A percentile compares a stretch with the other conserved stretches of the same genome.
phyloP scores from a whole-genome alignment of 2,797 vertebrate genomes.

The Typhlichthys eigenmanni region DNA sequence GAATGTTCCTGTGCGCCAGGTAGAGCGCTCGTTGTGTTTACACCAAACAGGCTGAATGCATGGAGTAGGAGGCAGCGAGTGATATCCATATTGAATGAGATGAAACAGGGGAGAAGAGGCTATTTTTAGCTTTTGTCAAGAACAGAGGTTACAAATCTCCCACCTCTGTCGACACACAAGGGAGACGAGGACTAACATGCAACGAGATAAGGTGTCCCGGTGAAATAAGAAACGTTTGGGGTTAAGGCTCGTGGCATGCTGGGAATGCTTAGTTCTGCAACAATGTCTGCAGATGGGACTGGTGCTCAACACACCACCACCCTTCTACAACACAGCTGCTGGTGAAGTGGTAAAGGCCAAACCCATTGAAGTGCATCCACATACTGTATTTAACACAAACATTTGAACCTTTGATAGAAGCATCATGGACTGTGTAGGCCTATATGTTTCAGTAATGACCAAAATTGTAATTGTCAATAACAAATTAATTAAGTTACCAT shows the following conservation, averaged over 20 bases:
- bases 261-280: constrained; percentile 26
- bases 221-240: constrained; percentile 30
- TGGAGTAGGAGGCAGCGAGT: constrained; percentile 36
- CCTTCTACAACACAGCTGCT: constrained; percentile 8
- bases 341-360: constrained; percentile 24
- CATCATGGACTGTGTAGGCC: too few relatives aligned
- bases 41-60: constrained; percentile 33
- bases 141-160: constrained; percentile 58
- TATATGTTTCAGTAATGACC: too few relatives aligned
- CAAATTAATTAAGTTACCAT: too few relatives aligned
- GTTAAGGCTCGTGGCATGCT: constrained; percentile 43
- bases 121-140: constrained; percentile 61
- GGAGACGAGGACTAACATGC: constrained; percentile 12
- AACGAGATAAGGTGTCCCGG: constrained; percentile 17
- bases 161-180: constrained; percentile 43
- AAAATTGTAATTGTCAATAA: too few relatives aligned
- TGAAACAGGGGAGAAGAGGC: constrained; percentile 28
- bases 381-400: constrained; percentile 14
- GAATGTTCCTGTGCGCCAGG: constrained; percentile 66
- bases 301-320: constrained; percentile 3
- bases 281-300: constrained; percentile 14
- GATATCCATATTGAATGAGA: constrained; percentile 61
- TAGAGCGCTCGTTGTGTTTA: constrained; percentile 54
- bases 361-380: constrained; percentile 19
- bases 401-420: too few relatives aligned